Base-by-base conservation (phyloP, 2,888 invertebrate species). In the Coecobrya sp. region DNA sequence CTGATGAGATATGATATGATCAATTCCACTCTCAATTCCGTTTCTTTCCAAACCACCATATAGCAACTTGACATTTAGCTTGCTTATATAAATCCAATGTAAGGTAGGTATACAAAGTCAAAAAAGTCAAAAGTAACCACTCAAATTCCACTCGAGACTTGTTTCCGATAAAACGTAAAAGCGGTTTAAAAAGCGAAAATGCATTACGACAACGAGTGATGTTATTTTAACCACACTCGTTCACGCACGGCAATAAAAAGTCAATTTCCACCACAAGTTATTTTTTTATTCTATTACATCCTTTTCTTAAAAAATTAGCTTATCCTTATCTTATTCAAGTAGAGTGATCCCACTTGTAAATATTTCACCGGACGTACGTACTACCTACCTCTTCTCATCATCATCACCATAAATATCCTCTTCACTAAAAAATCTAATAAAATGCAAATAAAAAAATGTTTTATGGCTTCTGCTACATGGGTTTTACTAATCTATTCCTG, bases 181-280 rank as follows among this genome's bases (percentile, higher is more conserved):
- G 30, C 8, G 16, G 79, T 79, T 68, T 27, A 76, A 76, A 76
- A 76, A 55, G 55, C 16, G 55, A 81, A 55, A 81, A 25, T 27
- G 45, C 81, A 81, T 19, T 62, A 22, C 62, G 30, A 36, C 36
- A 36, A 36, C 36, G 36, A 30, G 10, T 49, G 49, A n/a, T 22
- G 25, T 55, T 27, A 55, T 27, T 36, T 59, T 13, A 36, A 62
- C 59, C 13, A 55, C 19, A 30, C 85, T 85, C 36, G 19, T 42
- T 82, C 59, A 59, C 8, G 52, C n/a, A 45, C 27, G 55, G 45
- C 81, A 89, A 89, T 89, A 89, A 89, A 89, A 89, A 65, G 22
- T 52, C 88, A 81, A 81, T 89, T 89, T 89, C 68, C 68, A 65
- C 81, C 36, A 36, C 89, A 73, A 36, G 22, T 59, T 42, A 59